These are phyloP conservation scores for Hesperia comma DNA, from an alignment of 2,888 invertebrate genomes.

Conservation along the genomic window DNA sequence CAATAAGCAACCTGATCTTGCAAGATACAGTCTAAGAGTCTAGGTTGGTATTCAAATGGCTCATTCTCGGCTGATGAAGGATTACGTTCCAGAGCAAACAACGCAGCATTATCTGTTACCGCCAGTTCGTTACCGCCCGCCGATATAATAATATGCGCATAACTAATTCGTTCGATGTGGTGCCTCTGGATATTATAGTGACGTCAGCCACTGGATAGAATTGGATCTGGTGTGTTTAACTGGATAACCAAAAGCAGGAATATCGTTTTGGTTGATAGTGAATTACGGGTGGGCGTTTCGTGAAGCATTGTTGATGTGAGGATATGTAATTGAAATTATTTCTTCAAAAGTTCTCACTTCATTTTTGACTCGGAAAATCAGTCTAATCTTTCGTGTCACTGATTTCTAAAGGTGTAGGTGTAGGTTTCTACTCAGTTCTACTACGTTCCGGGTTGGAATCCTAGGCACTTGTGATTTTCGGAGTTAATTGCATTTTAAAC, in stretches of 20 bases:
- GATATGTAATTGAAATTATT: too few species aligned
- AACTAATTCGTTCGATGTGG: neutral
- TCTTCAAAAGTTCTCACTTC: too few species aligned
- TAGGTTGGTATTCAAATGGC: neutral
- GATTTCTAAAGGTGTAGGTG: too few species aligned
- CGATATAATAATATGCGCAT: conserved; percentile 6
- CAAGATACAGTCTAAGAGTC: neutral
- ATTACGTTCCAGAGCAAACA: conserved; percentile 1
- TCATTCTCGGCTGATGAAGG: neutral
- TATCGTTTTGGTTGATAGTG: too few species aligned
- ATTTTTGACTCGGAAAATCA: too few species aligned
- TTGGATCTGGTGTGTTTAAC: neutral
- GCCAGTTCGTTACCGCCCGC: neutral
- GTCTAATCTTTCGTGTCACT: too few species aligned
- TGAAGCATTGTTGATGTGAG: too few species aligned
- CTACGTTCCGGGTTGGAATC: too few species aligned
- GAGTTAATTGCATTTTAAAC: too few species aligned
- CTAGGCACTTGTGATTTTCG: too few species aligned
- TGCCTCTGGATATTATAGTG: neutral
- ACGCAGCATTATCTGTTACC: conserved; percentile 4
- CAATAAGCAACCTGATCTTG: neutral
- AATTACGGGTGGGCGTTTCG: too few species aligned
- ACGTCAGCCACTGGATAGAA: neutral
- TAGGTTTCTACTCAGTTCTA: too few species aligned
- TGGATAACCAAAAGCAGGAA: neutral